These are phyloP conservation scores for Drosophila guanche DNA, from an alignment of 1,140 invertebrate genomes.

Conservation along the genomic window DNA sequence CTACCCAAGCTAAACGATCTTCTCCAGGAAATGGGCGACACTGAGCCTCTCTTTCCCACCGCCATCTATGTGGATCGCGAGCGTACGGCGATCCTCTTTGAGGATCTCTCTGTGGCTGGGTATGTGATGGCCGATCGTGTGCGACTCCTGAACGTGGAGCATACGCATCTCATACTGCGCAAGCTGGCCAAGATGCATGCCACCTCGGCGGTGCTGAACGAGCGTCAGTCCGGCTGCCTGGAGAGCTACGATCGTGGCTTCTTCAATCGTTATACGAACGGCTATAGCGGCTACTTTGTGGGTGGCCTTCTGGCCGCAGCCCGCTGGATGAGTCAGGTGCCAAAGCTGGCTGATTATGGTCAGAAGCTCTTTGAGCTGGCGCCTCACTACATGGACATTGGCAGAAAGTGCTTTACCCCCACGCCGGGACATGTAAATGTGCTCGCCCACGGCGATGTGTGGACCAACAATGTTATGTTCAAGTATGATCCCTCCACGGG, in stretches of 20 bases:
- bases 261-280: constrained; percentile 74
- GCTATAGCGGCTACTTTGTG: constrained; percentile 72
- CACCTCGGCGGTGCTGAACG: constrained; percentile 81
- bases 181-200: constrained; percentile 86
- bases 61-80: constrained; percentile 69
- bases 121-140: constrained; percentile 85
- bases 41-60: constrained; percentile 65
- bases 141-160: constrained; percentile 85
- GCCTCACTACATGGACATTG: constrained; percentile 76
- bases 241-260: constrained; percentile 75
- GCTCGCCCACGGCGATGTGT: constrained; percentile 87
- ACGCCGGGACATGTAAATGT: constrained; percentile 85
- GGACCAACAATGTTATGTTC: constrained; percentile 89
- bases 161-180: constrained; percentile 84
- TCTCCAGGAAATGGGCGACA: constrained; percentile 57
- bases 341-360: constrained; percentile 50
- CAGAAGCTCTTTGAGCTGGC: constrained; percentile 69
- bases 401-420: constrained; percentile 60
- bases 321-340: constrained; percentile 61
- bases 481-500: constrained; percentile 84
- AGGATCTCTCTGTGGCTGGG: constrained; percentile 61
- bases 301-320: constrained; percentile 63
- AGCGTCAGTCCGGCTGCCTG: constrained; percentile 51
- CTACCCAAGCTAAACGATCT: constrained; percentile 69
- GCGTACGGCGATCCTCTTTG: constrained; percentile 70